Evolutionary conservation across 1,140 invertebrate species (phyloP), one percentile per base, ranked within the genome.

Genomic region (Polyergus mexicanus): DNA sequence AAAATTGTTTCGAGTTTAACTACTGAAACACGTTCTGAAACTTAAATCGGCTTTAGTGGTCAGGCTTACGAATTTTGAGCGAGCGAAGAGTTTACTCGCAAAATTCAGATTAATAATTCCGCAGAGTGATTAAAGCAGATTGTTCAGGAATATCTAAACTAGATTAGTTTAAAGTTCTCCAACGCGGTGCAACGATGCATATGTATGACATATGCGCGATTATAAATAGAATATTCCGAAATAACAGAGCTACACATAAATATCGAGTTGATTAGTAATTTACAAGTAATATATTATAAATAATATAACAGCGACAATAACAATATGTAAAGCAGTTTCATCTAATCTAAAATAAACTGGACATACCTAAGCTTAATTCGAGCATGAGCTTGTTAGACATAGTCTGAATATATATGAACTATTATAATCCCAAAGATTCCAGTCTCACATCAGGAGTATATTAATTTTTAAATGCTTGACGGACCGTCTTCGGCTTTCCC

Each of bases 381-480:
- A 25, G 16, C 3, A 8, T 68, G 13, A 80, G 56, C 22, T 35
- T 51, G 47, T 19, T 35, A 65, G 32, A 65, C 0, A 28, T 56
- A 68, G 60, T 28, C 22, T 68, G 16, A 51, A 62, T n/a, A 41
- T 19, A 72, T 32, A 6, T 6, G 11, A 16, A 71, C 16, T 19
- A 62, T 54, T 56, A 54, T 72, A 72, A 74, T 83, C 78, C 41
- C 38, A 11, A 32, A 35, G 78, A 83, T 83, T 68, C 38, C 22
- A 81, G 32, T 22, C 28, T 69, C 66, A 81, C 25, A 19, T 83
- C 78, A 72, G 28, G 13, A 35, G 13, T 54, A 74, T 74, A 83
- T 83, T 83, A 83, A 83, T 83, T 83, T 83, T 74, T 54, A 83
- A 83, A 54, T 54, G 44, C 38, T 47, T 56, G 38, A 83, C 54